Evolutionary conservation across 2,113 vertebrate genomes (phyloP).

Genomic region (Glaucomys volans): DNA sequence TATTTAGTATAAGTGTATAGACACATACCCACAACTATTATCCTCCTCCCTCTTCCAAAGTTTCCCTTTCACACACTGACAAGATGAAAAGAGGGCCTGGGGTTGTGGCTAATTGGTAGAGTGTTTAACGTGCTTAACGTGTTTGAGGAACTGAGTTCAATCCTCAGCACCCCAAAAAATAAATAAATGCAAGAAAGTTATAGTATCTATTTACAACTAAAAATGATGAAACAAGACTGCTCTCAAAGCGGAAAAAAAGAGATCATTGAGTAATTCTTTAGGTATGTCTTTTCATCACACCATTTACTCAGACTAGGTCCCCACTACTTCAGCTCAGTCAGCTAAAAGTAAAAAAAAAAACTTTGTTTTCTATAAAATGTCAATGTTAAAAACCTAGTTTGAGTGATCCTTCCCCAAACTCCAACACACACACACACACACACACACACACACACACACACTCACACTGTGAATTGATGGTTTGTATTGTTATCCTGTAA

Average conservation of each 20-base stretch:
- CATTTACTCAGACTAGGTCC: background rate
- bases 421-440: background rate
- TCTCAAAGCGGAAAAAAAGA: constrained; percentile 40
- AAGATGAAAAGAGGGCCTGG: constrained; percentile 1
- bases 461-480: background rate
- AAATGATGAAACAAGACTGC: constrained; percentile 20
- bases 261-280: constrained; percentile 48
- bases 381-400: constrained; percentile 16
- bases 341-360: background rate
- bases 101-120: no score
- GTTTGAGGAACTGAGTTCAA: no score
- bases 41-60: no score
- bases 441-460: background rate
- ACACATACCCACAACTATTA: background rate
- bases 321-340: constrained; percentile 2
- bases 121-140: no score
- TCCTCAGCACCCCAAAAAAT: no score
- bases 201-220: no score
- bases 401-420: background rate
- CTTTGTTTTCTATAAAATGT: background rate
- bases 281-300: constrained; percentile 46
- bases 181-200: no score
- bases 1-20: constrained; percentile 10
- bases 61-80: background rate
- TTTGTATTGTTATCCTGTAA: constrained; percentile 28